Evolutionary conservation across 35 echinoderm and acorn worm genomes (phyloP).

Genomic region (Patiria miniata): DNA sequence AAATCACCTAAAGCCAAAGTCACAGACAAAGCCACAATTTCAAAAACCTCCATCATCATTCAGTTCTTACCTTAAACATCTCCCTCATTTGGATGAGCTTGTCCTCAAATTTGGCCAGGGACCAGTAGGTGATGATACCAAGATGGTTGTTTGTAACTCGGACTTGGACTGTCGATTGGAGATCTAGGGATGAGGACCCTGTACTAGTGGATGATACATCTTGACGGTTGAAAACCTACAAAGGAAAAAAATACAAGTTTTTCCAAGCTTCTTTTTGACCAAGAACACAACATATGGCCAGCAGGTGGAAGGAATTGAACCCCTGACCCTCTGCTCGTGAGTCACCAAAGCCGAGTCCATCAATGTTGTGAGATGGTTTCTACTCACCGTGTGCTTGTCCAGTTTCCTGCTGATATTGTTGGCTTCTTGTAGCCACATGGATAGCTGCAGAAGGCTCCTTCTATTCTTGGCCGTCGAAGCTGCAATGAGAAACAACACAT

Average conservation of each 20-base stretch:
- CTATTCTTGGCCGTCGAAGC: conserved; percentile 37
- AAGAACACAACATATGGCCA: too few relatives aligned
- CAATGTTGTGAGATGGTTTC: too few relatives aligned
- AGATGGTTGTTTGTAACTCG: conserved; percentile 67
- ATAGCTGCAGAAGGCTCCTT: conserved; percentile 58
- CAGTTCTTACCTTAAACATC: conserved; percentile 56
- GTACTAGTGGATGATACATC: not conserved
- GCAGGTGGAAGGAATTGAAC: too few relatives aligned
- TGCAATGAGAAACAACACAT: not conserved
- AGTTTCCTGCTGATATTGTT: conserved; percentile 81
- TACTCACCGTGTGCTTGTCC: conserved; percentile 73
- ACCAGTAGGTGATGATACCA: conserved; percentile 71
- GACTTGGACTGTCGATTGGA: conserved; percentile 9
- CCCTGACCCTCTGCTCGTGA: too few relatives aligned
- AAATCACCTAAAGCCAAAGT: too few relatives aligned
- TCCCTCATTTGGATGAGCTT: conserved; percentile 84
- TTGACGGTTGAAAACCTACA: conserved; percentile 29
- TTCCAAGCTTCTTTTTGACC: too few relatives aligned
- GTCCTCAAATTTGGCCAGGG: conserved; percentile 75
- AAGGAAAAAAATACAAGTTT: not conserved
- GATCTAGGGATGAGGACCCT: not conserved
- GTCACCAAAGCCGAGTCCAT: too few relatives aligned
- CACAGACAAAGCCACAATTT: too few relatives aligned
- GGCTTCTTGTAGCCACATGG: conserved; percentile 77
- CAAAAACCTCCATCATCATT: too few relatives aligned